Base-by-base conservation (phyloP, 2,113 vertebrate species). In the Poeciliopsis turrubarensis region DNA sequence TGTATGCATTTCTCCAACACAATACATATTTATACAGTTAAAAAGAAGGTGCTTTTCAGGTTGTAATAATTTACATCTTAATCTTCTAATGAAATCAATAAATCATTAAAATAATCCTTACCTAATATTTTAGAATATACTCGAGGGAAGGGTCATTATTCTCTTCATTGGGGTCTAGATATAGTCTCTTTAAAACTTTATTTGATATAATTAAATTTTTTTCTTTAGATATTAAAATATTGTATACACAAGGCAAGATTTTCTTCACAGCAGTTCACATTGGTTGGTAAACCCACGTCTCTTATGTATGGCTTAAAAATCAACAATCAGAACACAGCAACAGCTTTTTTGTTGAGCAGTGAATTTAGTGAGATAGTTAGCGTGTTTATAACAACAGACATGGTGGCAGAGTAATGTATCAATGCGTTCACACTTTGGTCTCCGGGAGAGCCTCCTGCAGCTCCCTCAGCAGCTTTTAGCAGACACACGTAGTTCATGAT, bases 241-340 rank as follows among this genome's bases (percentile, higher is more conserved):
- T 87, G 87, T 93, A 95, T 97, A 96, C 94, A 97, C 93, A 94
- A 94, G 96, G 94, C 95, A 95, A 93, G 92, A 86, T 95, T 93
- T 88, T 37, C 91, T 75, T 96, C 95, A 96, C 93, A 96, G 95
- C 95, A 96, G 92, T 96, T 95, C 92, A 93, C 96, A 95, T 87
- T 89, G 88, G 88, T 88, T 80, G 71, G 85, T 78, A 73, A 78
- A 91, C 87, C 89, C 95, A 95, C 91, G 91, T 93, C 94, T 91
- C 93, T 75, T 88, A 95, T 94, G 95, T 98, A 98, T 99, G 97
- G 97, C 97, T 98, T 98, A 95, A 93, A 96, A 96, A 96, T 96
- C 95, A 95, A 96, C 95, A 94, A 94, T 94, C 94, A 95, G 94
- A 95, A 94, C 83, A 90, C 95, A 94, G 94, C 84, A 92, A 94